Percentiles rank a stretch among this genome's conserved stretches.
Evolutionary conservation across 2,797 vertebrate species (phyloP).

Genomic region (Argentina silus): DNA sequence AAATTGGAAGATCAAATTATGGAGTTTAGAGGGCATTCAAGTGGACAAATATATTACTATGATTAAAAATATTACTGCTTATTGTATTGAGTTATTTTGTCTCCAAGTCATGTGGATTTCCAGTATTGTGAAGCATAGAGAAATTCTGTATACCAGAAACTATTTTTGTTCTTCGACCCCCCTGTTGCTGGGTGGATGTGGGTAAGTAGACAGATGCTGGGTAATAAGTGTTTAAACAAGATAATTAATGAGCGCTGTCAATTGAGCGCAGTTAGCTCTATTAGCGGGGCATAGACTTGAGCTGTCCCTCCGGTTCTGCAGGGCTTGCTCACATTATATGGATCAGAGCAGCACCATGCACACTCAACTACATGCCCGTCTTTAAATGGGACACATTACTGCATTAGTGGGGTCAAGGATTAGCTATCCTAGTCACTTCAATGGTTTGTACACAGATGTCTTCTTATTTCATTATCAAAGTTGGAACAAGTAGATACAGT

Average conservation of each 20-base stretch:
- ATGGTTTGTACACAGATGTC: not conserved
- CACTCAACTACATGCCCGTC: not conserved
- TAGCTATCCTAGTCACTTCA: not conserved
- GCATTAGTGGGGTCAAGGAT: not conserved
- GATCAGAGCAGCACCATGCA: not conserved
- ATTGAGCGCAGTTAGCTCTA: slow-evolving; percentile 64
- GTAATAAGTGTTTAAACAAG: slow-evolving; percentile 81
- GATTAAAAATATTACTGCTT: not conserved
- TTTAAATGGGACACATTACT: slow-evolving; percentile 5
- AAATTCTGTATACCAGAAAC: not conserved
- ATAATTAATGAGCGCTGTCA: slow-evolving; percentile 80
- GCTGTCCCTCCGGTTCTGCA: slow-evolving; percentile 12
- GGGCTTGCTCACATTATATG: not conserved
- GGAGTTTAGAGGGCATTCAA: not conserved
- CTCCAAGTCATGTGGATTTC: not conserved
- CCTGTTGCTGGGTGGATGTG: slow-evolving; percentile 50
- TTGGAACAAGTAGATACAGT: too few relatives aligned
- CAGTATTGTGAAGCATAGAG: not conserved
- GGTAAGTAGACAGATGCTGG: slow-evolving; percentile 69
- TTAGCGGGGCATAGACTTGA: slow-evolving; percentile 52
- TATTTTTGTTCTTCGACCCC: slow-evolving; percentile 31
- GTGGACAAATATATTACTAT: not conserved
- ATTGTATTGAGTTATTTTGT: not conserved
- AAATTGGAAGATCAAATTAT: not conserved
- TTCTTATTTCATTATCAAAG: too few relatives aligned